Base-by-base conservation (phyloP, 2,113 vertebrate species). In the Megaptera novaeangliae region DNA sequence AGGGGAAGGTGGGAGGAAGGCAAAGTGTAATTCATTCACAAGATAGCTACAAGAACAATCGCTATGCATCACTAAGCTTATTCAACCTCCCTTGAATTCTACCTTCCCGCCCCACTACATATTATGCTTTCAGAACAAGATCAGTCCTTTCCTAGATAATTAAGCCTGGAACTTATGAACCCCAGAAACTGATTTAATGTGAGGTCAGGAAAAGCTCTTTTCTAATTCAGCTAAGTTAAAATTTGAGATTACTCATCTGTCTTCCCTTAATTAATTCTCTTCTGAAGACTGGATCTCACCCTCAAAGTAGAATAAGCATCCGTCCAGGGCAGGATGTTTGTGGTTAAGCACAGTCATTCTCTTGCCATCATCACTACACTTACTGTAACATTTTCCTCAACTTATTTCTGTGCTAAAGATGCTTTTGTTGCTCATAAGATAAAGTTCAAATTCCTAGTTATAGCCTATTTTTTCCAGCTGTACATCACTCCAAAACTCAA, bases 121-220 rank as follows among this genome's bases (percentile, higher is more conserved):
- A 78, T 46, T 69, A 31, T 49, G 6, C 15, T 85, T 94, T 82
- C 39, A 64, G 44, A 63, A 63, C 55, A 96, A 97, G 41, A 63
- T 68, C 31, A 59, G 12, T 64, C 34, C 29, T 84, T 72, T 74
- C 10, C 31, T 52, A 72, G 36, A 25, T 92, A 75, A 84, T 44
- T 83, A 89, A 96, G 72, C 17, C 34, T 92, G 77, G 14, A 68
- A 12, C 18, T 96, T 57, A 96, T 83, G 77, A 96, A 96, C n/a
- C 27, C 68, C 34, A 66, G 85, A 91, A 91, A 86, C 1, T 27
- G 59, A 95, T 91, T 91, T 85, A 85, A 95, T 49, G 46, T 39
- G 57, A 82, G 25, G 20, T 36, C 6, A n/a, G 18, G 5, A 49
- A 96, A 84, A 80, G 34, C 36, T 96, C 25, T 78, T 85, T 92